These are phyloP conservation scores for Lytechinus pictus DNA, from an alignment of 35 echinoderm and acorn worm genomes.

Conservation along the genomic window DNA sequence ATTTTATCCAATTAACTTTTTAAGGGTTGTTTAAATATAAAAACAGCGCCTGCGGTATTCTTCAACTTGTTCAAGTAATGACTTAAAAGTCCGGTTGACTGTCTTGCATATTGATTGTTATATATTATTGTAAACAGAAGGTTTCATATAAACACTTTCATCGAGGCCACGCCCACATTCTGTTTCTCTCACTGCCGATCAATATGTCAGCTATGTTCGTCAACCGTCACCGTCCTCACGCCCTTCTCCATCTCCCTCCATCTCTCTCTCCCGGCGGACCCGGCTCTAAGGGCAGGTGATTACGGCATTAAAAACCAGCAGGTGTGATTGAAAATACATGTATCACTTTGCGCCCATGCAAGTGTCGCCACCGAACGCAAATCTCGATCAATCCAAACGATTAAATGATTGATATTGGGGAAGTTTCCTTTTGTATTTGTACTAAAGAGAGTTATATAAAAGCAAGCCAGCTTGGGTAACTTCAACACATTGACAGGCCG, in stretches of 20 bases:
- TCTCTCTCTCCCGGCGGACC: neutral
- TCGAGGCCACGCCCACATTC: neutral
- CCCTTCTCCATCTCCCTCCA: neutral
- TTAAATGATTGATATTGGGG: neutral
- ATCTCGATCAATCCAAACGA: neutral
- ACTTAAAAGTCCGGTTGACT: no score
- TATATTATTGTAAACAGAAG: no score
- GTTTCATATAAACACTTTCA: neutral
- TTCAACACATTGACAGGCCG: neutral
- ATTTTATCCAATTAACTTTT: no score
- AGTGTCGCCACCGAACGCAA: neutral
- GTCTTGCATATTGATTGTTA: no score
- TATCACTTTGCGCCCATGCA: neutral
- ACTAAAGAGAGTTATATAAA: neutral
- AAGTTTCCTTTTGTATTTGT: neutral
- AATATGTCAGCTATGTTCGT: neutral
- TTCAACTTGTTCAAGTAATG: no score
- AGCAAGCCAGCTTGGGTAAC: neutral
- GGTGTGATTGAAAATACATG: neutral
- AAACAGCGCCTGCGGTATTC: no score
- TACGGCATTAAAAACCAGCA: neutral
- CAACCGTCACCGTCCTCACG: neutral
- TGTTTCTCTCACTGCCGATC: neutral
- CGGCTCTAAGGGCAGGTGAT: neutral
- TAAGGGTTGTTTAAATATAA: no score